phyloP scores from a whole-genome alignment of 2,888 invertebrate species.

The Andrena chrysosceles region DNA sequence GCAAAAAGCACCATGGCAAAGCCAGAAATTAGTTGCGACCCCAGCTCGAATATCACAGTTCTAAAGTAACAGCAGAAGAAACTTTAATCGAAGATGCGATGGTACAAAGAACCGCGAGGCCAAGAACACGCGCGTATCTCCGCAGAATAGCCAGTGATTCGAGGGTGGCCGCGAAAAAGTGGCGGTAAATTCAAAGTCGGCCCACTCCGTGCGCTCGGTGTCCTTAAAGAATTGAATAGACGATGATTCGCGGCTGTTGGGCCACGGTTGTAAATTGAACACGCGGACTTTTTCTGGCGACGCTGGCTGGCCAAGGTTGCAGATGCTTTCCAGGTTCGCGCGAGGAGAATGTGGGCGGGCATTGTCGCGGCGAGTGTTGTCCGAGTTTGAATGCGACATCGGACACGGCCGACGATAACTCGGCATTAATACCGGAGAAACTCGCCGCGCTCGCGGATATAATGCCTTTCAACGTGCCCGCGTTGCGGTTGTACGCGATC shows the following conservation, averaged over 20 bases:
- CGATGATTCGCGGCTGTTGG: conserved; percentile 44
- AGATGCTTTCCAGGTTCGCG: conserved; percentile 55
- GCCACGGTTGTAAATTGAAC: conserved; percentile 42
- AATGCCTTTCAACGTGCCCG: conserved; percentile 6
- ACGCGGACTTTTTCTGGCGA: not conserved
- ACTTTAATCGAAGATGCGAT: no score
- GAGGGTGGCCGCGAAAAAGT: not conserved
- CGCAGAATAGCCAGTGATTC: not conserved
- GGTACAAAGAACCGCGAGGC: no score
- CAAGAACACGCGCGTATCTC: not conserved
- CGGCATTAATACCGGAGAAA: conserved; percentile 47
- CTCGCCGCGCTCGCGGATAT: conserved; percentile 16
- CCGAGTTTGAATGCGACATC: conserved; percentile 55
- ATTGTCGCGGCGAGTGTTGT: conserved; percentile 54
- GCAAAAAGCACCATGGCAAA: no score
- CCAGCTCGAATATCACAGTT: no score
- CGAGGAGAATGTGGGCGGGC: conserved; percentile 54
- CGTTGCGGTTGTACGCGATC: conserved; percentile 5
- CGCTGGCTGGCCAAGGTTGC: conserved; percentile 40
- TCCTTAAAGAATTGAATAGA: conserved; percentile 42
- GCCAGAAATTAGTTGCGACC: no score
- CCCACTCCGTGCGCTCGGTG: not conserved
- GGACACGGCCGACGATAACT: conserved; percentile 42
- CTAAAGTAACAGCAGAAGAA: no score
- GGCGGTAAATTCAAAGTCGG: not conserved